Base-by-base conservation (phyloP, 2,888 invertebrate species). In the Troilus luridus region DNA sequence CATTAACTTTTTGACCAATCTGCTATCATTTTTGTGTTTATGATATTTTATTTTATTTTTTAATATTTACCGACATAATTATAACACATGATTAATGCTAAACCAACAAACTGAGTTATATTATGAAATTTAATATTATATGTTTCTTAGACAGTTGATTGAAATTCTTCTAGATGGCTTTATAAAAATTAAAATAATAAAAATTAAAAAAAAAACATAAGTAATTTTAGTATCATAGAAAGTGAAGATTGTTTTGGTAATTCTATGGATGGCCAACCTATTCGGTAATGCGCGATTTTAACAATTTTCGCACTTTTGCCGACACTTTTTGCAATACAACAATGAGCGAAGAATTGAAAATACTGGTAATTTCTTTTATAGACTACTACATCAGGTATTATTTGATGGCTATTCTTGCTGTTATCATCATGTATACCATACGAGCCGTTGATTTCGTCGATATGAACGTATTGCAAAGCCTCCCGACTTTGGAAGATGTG, bases 371-470 rank as follows among this genome's bases (percentile, higher is more conserved):
- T 10, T 85, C 85, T 1, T 85, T 85, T 9, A 58, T 85, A 21
- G 85, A 85, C 0, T 85, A 85, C 56, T 85, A 85, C 12, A 17
- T 85, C 54, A 85, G 85, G 85, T 85, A 85, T 56, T 85, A 85
- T 58, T 19, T 85, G 12, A 85, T 85, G 85, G 85, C 85, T 0
- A 85, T 85, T 58, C 12, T 85, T 6, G 85, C 85, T 56, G 12
- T 85, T 12, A 56, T 56, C 11, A 1, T 85, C n/a, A 21, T 58
- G 85, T 85, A 56, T 11, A n/a, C 56, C 5, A 11, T 12, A 2
- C 85, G n/a, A 0, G 54, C 9, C 12, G 2, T 85, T 8, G 85
- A 56, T n/a, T 12, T 6, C 8, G 10, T n/a, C 17, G 72, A 77
- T 77, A 7, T 17, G 8, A 8, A 27, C 41, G 7, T 2, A 7